Evolutionary conservation across 2,113 vertebrate genomes (phyloP).

Genomic region (Rhinolophus ferrumequinum): DNA sequence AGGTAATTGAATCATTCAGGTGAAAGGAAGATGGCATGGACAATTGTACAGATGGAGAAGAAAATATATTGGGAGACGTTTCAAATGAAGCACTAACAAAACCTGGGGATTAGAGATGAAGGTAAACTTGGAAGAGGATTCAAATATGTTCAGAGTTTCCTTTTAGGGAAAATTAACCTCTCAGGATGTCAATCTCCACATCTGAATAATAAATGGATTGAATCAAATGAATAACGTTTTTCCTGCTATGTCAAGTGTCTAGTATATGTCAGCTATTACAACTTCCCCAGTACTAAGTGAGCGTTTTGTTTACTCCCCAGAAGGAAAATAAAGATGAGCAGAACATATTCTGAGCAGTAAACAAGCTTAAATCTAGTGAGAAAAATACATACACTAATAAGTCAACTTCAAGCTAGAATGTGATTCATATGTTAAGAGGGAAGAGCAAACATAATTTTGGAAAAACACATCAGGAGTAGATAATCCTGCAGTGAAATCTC

Average conservation of each 20-base stretch:
- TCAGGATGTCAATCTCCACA: background rate
- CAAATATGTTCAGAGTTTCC: background rate
- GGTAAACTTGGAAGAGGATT: background rate
- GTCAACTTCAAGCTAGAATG: background rate
- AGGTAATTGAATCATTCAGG: background rate
- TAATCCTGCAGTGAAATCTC: background rate
- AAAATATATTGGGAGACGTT: background rate
- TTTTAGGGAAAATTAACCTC: background rate
- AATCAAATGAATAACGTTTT: background rate
- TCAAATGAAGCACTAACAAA: background rate
- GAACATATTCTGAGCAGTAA: background rate
- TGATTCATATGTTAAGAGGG: background rate
- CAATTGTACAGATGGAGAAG: background rate
- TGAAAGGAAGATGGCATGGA: background rate
- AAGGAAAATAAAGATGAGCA: background rate
- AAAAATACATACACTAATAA: background rate
- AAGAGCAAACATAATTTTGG: background rate
- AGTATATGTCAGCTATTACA: rapidly evolving
- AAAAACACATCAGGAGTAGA: background rate
- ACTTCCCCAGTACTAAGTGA: background rate
- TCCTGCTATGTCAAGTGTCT: too few relatives aligned
- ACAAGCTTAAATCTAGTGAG: background rate
- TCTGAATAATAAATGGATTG: background rate
- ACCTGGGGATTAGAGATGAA: background rate
- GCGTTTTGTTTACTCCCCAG: background rate